Conservation (phyloP, 1,140 invertebrate species). For the Drosophila ogumai region DNA sequence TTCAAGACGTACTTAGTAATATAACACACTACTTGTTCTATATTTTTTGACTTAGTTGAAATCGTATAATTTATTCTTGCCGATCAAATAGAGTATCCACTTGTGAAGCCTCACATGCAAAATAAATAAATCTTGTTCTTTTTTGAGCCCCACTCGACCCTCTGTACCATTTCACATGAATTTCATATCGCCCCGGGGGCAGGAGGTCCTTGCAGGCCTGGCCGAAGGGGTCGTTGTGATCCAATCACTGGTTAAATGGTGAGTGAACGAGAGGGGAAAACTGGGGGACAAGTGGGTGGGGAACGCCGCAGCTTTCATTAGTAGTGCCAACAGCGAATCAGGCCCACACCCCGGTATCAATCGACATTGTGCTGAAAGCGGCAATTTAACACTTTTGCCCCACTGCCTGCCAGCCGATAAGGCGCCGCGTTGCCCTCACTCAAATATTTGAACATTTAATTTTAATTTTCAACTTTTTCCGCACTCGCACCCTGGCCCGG, state of each 20-base stretch:
- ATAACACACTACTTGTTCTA: too few species aligned
- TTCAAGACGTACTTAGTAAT: too few species aligned
- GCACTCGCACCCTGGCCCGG: conserved; percentile 5
- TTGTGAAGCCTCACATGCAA: neutral
- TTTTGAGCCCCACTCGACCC: conserved; percentile 39
- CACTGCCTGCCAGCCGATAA: conserved; percentile 30
- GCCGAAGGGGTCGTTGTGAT: conserved; percentile 54
- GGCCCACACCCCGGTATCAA: conserved; percentile 46
- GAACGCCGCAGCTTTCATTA: conserved; percentile 62
- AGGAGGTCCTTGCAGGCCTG: conserved; percentile 9
- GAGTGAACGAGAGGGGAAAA: conserved; percentile 58
- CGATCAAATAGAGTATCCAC: conserved; percentile 23
- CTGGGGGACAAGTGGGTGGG: conserved; percentile 7
- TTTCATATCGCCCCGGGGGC: conserved; percentile 46
- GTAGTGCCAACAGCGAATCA: conserved; percentile 53
- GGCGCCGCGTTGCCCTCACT: conserved; percentile 12
- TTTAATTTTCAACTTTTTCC: conserved; percentile 63
- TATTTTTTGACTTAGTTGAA: too few species aligned
- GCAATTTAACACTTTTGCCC: conserved; percentile 72
- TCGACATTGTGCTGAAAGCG: conserved; percentile 70
- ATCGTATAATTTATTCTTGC: neutral
- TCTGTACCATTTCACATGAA: conserved; percentile 48
- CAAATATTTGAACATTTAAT: conserved; percentile 74
- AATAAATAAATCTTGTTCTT: conserved; percentile 34
- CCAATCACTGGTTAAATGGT: conserved; percentile 80